Conservation (phyloP, 2,888 invertebrate genomes). For the Sarcophaga caerulescens region DNA sequence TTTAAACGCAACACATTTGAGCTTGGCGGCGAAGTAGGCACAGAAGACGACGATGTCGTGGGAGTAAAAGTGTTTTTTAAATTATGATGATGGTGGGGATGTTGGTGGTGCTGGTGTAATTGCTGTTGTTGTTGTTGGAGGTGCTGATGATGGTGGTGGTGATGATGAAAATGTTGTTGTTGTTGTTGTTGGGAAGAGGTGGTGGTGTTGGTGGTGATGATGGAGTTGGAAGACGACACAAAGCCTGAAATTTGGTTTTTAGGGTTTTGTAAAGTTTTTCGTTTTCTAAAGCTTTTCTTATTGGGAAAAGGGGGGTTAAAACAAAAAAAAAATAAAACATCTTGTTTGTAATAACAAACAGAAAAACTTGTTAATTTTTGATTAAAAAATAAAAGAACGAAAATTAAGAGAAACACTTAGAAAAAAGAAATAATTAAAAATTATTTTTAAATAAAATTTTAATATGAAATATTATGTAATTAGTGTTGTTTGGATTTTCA, state of each 20-base stretch:
- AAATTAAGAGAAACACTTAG: slow-evolving; percentile 29
- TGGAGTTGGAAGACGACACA: slow-evolving; percentile 68
- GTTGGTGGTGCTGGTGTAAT: slow-evolving; percentile 36
- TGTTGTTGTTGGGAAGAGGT: slow-evolving; percentile 35
- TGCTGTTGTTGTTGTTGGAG: slow-evolving; percentile 57
- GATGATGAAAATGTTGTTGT: slow-evolving; percentile 37
- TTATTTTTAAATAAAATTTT: not conserved
- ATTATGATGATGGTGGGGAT: slow-evolving; percentile 41
- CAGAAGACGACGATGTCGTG: slow-evolving; percentile 37
- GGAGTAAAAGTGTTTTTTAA: slow-evolving; percentile 60
- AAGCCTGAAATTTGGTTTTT: slow-evolving; percentile 79
- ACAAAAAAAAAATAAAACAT: slow-evolving; percentile 53
- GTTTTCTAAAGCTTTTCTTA: slow-evolving; percentile 43
- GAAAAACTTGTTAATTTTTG: slow-evolving; percentile 7
- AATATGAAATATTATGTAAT: slow-evolving; percentile 12
- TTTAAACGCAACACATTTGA: slow-evolving; percentile 25
- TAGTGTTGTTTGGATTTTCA: slow-evolving; percentile 39
- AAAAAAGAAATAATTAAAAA: slow-evolving; percentile 16
- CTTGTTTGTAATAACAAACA: slow-evolving; percentile 13
- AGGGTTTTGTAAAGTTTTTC: slow-evolving; percentile 73
- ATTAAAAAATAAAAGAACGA: slow-evolving; percentile 10
- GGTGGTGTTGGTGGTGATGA: slow-evolving; percentile 52
- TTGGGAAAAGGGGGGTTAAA: slow-evolving; percentile 38
- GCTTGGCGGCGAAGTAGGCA: slow-evolving; percentile 19
- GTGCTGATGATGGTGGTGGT: slow-evolving; percentile 58